phyloP scores from a whole-genome alignment of 2,113 vertebrate genomes.

The Echinops telfairi region DNA sequence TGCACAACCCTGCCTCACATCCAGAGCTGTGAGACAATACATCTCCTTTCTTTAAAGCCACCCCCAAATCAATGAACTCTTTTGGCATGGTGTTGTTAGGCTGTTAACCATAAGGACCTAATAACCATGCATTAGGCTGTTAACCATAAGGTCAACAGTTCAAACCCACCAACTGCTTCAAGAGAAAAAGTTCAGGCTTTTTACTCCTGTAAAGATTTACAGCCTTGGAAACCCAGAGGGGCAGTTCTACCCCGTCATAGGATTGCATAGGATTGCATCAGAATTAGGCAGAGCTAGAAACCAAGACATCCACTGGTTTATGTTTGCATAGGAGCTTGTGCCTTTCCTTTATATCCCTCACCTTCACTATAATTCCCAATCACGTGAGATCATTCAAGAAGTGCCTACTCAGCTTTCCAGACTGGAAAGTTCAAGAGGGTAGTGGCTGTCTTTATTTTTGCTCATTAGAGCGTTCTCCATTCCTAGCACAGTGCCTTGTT shows the following conservation, averaged over 20 bases:
- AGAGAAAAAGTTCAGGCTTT: too few species aligned
- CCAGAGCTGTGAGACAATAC: background rate
- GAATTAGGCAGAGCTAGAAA: background rate
- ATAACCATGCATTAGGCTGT: too few species aligned
- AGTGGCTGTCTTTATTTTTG: background rate
- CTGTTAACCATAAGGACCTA: too few species aligned
- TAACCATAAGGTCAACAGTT: too few species aligned
- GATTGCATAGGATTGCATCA: too few species aligned
- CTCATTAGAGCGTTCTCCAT: background rate
- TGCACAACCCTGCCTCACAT: background rate
- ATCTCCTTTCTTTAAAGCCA: too few species aligned
- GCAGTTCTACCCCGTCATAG: too few species aligned
- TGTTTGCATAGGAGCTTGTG: background rate
- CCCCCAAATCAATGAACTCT: too few species aligned
- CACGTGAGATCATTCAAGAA: background rate
- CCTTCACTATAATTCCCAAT: rapidly evolving
- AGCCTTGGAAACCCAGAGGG: too few species aligned
- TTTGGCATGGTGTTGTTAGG: too few species aligned
- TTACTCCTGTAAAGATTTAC: too few species aligned
- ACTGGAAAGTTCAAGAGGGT: background rate
- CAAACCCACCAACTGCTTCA: too few species aligned
- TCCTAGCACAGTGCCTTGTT: background rate
- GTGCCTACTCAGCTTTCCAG: background rate
- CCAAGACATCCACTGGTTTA: background rate
- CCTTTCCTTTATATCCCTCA: background rate